phyloP scores from a whole-genome alignment of 2,797 vertebrate species.

The Naso thynnoides region DNA sequence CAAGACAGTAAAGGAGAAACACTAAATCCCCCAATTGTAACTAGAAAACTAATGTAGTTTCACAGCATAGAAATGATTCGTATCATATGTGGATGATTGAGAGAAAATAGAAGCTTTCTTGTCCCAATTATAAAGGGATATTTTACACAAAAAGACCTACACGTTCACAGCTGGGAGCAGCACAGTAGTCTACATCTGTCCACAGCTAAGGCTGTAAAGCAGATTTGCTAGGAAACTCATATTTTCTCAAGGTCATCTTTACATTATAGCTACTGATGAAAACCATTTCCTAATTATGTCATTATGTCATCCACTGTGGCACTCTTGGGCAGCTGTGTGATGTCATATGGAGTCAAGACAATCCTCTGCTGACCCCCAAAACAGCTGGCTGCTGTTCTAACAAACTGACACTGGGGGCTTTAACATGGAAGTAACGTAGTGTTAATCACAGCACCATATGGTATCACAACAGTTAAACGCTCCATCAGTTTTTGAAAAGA shows the following conservation, averaged over 20 bases:
- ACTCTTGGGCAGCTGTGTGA: constrained; percentile 51
- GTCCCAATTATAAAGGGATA: neutral
- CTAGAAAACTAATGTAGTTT: neutral
- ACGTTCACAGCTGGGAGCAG: neutral
- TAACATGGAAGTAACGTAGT: constrained; percentile 42
- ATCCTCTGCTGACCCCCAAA: constrained; percentile 44
- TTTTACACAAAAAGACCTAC: neutral
- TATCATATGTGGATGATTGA: no score
- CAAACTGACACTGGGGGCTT: constrained; percentile 45
- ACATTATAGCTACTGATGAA: constrained; percentile 26
- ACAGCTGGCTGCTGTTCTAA: constrained; percentile 63
- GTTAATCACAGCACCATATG: constrained; percentile 50
- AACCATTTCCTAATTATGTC: constrained; percentile 21
- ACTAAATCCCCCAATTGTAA: neutral
- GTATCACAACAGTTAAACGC: constrained; percentile 21
- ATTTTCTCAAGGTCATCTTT: constrained; percentile 35
- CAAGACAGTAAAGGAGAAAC: neutral
- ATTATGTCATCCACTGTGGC: constrained; percentile 12
- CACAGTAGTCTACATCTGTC: neutral
- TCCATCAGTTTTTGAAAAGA: neutral
- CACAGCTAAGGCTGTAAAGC: neutral
- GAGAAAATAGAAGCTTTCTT: no score
- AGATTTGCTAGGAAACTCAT: constrained; percentile 3
- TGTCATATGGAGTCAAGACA: constrained; percentile 50
- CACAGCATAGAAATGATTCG: neutral